Base-by-base conservation (phyloP, 2,888 invertebrate species). In the Petrolisthes cinctipes region DNA sequence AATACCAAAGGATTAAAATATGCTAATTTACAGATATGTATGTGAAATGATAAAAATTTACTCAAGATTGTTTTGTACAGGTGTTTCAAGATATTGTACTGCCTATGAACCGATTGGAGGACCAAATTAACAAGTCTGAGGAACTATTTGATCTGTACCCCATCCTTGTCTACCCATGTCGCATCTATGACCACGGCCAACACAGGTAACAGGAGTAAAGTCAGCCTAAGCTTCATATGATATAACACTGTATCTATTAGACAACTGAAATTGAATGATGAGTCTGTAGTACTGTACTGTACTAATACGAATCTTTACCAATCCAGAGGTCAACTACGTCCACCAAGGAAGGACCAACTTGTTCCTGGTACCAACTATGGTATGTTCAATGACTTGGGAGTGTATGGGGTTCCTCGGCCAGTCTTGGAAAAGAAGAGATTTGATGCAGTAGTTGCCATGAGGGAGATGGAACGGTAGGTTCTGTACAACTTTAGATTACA, bases 1-100 rank as follows among this genome's bases (percentile, higher is more conserved):
- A 37, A 37, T 37, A 37, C 37, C 37, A 37, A 37, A 37, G 37
- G 37, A 37, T 37, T 37, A 37, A 37, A 37, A 37, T 37, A 37
- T 37, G 37, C 37, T 37, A 37, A 37, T 37, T 37, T 37, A 37
- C 37, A 37, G 37, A 37, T 37, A 37, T 37, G 37, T 37, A 37
- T 37, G 37, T 37, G 37, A 37, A 37, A 37, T 37, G 37, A 37
- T 37, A 37, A 37, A 37, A 37, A 37, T 37, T 37, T 37, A 37
- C 37, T 37, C 37, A 37, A 37, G 37, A 37, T 37, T 37, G 37
- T 37, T 37, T 37, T 37, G 37, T 91, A 66, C 90, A 92, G 92
- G 95, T 95, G 0, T 95, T 95, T 92, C 95, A 95, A 93, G 95
- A 95, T 91, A 95, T 95, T 61, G 95, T 95, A 0, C 92, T 95